Base-by-base conservation (phyloP, 2,888 invertebrate genomes). In the Agonum fuliginosum region DNA sequence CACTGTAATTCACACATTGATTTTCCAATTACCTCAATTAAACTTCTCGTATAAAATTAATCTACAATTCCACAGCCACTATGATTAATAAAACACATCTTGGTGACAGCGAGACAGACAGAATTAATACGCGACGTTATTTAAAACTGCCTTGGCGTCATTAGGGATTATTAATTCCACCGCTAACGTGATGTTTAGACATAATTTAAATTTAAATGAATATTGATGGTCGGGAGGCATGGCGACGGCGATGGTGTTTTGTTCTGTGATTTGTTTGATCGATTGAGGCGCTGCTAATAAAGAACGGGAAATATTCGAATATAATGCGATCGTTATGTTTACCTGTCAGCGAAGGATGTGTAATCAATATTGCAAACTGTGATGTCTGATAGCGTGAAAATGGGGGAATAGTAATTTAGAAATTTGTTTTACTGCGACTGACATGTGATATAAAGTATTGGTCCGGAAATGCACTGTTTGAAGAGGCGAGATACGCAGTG, bases 181-280 rank as follows among this genome's bases (percentile, higher is more conserved):
- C n/a, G 54, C 54, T 54, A 54, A 54, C 54, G 54, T 54, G 65
- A 65, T 65, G 65, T 30, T 65, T 30, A 65, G 65, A 37, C 65
- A 65, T 65, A 34, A 65, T 65, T 65, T 65, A 65, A 65, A 65
- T 65, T 65, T 65, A 65, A 65, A 65, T 65, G 65, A 65, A 34
- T 65, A 65, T 65, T 30, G 30, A 65, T 65, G 65, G 30, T 14
- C 30, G n/a, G 54, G 54, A 10, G n/a, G 37, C 37, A 12, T 24
- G 54, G 54, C 37, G n/a, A 12, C 37, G 37, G 37, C n/a, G 37
- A n/a, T 1, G 17, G 17, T 20, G 34, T 20, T 65, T 65, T 65
- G 20, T 37, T 58, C 34, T 30, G 65, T 65, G 65, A 65, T 65
- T 65, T 65, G 65, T 65, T 65, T 65, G 65, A 65, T 65, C 65